These are phyloP conservation scores for Hypolimnas misippus DNA, from an alignment of 2,888 invertebrate genomes.

Conservation along the genomic window DNA sequence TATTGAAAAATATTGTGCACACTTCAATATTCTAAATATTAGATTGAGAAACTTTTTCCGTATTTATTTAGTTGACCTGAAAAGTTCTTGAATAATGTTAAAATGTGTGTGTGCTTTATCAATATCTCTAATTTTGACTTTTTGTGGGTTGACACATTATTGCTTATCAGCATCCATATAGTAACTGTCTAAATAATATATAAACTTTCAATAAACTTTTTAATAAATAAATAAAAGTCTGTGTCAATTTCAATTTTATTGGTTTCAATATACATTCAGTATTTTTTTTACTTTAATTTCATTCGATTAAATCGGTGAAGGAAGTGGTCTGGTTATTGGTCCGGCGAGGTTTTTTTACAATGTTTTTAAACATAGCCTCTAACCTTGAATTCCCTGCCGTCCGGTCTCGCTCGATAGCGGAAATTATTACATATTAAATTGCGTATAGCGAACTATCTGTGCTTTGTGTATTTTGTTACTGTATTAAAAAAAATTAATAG, in stretches of 20 bases:
- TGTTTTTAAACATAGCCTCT: constrained; percentile 28
- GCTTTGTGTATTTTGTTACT: constrained; percentile 30
- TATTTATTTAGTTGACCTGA: too few relatives aligned
- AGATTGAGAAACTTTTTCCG: too few relatives aligned
- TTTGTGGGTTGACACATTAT: too few relatives aligned
- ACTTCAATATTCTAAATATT: too few relatives aligned
- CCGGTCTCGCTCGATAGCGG: constrained; percentile 41
- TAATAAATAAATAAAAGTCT: not conserved
- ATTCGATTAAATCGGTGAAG: constrained; percentile 28
- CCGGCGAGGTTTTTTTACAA: constrained; percentile 31
- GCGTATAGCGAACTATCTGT: constrained; percentile 30
- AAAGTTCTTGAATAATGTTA: too few relatives aligned
- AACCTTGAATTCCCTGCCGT: constrained; percentile 39
- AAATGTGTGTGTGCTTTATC: too few relatives aligned
- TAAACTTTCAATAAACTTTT: too few relatives aligned
- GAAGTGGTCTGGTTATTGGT: constrained; percentile 37
- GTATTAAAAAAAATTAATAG: constrained; percentile 5
- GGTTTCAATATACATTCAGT: not conserved
- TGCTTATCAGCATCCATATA: too few relatives aligned
- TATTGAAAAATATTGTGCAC: too few relatives aligned
- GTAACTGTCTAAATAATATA: too few relatives aligned
- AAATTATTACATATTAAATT: constrained; percentile 41
- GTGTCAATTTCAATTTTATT: too few relatives aligned
- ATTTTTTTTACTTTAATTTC: constrained; percentile 3
- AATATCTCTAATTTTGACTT: too few relatives aligned